Evolutionary conservation across 1,140 invertebrate species (phyloP).

Genomic region (Mesaphorura yosii): DNA sequence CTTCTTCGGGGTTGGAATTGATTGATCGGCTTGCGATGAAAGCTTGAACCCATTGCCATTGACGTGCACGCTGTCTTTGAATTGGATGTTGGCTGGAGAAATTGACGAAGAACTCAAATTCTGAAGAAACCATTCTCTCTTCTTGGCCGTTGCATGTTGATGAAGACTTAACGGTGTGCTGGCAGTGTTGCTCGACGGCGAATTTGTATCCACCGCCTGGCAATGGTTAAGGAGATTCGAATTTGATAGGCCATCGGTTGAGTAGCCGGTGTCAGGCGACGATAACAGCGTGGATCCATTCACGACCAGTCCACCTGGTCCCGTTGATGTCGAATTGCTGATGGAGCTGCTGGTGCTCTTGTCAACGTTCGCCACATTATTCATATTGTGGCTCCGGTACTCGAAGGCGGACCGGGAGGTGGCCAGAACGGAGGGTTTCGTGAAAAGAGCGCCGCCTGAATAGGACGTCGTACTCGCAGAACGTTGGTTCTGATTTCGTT

Average conservation of each 20-base stretch:
- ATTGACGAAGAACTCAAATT: too few species aligned
- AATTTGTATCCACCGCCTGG: too few species aligned
- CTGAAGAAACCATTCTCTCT: too few species aligned
- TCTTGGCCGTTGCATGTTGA: too few species aligned
- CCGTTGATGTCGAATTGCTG: background rate
- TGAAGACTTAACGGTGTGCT: too few species aligned
- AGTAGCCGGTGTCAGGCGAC: slow-evolving; percentile 31
- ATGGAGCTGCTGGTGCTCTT: background rate
- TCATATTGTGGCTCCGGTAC: background rate
- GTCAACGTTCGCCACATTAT: background rate
- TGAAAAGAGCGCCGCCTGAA: background rate
- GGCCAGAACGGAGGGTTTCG: slow-evolving; percentile 1
- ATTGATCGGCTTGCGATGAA: too few species aligned
- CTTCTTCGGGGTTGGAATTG: too few species aligned
- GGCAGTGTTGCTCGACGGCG: too few species aligned
- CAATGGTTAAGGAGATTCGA: too few species aligned
- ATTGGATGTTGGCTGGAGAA: too few species aligned
- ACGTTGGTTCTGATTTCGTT: slow-evolving; percentile 1
- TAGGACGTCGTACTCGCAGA: background rate
- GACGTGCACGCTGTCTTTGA: too few species aligned
- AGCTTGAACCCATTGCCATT: too few species aligned
- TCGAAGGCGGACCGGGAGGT: background rate
- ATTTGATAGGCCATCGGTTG: slow-evolving; percentile 31
- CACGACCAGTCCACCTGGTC: background rate
- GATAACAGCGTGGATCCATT: slow-evolving; percentile 17